Evolutionary conservation across 2,113 vertebrate genomes (phyloP).

Genomic region (Vidua chalybeata): DNA sequence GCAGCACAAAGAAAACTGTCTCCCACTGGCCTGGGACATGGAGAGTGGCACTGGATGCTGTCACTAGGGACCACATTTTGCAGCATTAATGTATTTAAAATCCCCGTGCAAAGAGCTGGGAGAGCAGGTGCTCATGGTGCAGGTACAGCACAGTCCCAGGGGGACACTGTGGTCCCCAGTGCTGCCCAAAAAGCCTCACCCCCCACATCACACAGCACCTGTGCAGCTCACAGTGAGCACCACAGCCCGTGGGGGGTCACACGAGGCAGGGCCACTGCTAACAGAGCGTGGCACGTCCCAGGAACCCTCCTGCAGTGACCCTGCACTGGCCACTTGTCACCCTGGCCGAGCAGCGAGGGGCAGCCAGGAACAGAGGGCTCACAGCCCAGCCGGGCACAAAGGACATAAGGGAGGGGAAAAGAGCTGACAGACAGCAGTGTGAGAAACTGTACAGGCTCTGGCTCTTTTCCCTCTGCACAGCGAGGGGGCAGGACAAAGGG

Average conservation of each 20-base stretch:
- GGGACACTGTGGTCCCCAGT: neutral
- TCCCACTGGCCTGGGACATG: fast-evolving
- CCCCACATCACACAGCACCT: fast-evolving
- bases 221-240: neutral
- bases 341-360: neutral
- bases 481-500: neutral
- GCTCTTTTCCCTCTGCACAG: neutral
- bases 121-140: neutral
- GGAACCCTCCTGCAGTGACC: neutral
- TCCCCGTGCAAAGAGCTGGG: fast-evolving
- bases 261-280: neutral
- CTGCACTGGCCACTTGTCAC: neutral
- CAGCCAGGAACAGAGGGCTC: neutral
- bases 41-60: fast-evolving
- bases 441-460: neutral
- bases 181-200: neutral
- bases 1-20: neutral
- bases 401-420: neutral
- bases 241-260: fast-evolving
- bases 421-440: neutral
- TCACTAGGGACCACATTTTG: neutral
- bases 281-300: fast-evolving
- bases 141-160: fast-evolving
- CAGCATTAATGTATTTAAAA: neutral
- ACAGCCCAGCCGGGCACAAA: neutral